Percentiles rank a stretch among this genome's conserved stretches.
These are phyloP conservation scores for Sceliomorpha sp. DNA, from an alignment of 2,888 invertebrate genomes.

Conservation along the genomic window DNA sequence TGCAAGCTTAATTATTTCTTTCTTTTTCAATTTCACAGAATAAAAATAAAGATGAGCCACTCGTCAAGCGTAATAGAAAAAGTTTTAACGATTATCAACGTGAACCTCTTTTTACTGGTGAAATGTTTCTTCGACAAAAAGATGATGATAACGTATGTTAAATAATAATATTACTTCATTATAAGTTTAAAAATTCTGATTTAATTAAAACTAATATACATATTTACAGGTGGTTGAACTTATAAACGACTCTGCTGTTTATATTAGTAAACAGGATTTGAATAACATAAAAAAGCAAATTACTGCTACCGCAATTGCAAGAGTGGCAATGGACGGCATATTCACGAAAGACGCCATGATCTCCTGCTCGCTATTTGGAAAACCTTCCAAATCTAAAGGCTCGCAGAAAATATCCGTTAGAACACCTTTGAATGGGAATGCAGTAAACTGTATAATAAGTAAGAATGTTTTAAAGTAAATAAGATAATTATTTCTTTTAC, in stretches of 20 bases:
- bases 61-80: too few species aligned
- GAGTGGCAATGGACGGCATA: conserved; percentile 15
- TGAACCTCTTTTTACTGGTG: neutral
- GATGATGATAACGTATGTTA: neutral
- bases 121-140: neutral
- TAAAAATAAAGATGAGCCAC: too few species aligned
- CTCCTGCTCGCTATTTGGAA: conserved; percentile 7
- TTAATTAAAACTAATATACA: too few species aligned
- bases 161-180: too few species aligned
- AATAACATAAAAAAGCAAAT: neutral
- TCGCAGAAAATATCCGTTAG: conserved; percentile 1
- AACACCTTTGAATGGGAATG: conserved; percentile 3
- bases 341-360: conserved; percentile 22
- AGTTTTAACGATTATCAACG: neutral
- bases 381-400: conserved; percentile 17
- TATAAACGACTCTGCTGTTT: neutral
- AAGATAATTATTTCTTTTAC: neutral
- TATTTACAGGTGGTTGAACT: conserved; percentile 18
- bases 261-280: conserved; percentile 8
- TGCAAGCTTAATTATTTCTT: too few species aligned
- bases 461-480: neutral
- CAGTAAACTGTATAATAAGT: conserved; percentile 11
- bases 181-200: too few species aligned
- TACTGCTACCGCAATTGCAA: conserved; percentile 11
- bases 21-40: too few species aligned